Evolutionary conservation across 1,140 invertebrate genomes (phyloP).

Genomic region (Drosophila pallidifrons): DNA sequence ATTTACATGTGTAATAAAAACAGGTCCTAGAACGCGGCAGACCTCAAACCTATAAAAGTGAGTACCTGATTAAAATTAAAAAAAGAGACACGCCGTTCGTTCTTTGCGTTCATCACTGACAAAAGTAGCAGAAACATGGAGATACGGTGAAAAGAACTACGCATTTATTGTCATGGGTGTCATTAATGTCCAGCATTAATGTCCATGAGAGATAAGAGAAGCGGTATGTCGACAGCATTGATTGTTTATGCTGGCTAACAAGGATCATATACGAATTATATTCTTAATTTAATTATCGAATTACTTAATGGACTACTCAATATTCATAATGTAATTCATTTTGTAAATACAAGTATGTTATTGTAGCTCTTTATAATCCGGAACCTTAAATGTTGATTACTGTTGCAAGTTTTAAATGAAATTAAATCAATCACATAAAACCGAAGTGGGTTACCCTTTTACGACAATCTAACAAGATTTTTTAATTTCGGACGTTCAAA

Average conservation of each 20-base stretch:
- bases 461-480: no score
- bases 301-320: no score
- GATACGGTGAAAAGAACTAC: background rate
- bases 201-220: background rate
- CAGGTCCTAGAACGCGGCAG: constrained; percentile 11
- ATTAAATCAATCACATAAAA: no score
- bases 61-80: constrained; percentile 10
- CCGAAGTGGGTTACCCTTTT: no score
- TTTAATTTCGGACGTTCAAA: no score
- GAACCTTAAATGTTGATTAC: no score
- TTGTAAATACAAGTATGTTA: no score
- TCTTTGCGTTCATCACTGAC: background rate
- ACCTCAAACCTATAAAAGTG: background rate
- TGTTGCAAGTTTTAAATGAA: no score
- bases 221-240: background rate
- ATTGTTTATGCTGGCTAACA: background rate
- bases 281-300: no score
- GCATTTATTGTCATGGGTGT: background rate
- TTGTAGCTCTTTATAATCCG: no score
- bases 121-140: background rate
- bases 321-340: no score
- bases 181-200: constrained; percentile 4
- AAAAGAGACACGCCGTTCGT: background rate
- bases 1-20: constrained; percentile 13
- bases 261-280: no score